These are phyloP conservation scores for Lysiphlebus fabarum DNA, from an alignment of 1,140 invertebrate genomes.

Conservation along the genomic window DNA sequence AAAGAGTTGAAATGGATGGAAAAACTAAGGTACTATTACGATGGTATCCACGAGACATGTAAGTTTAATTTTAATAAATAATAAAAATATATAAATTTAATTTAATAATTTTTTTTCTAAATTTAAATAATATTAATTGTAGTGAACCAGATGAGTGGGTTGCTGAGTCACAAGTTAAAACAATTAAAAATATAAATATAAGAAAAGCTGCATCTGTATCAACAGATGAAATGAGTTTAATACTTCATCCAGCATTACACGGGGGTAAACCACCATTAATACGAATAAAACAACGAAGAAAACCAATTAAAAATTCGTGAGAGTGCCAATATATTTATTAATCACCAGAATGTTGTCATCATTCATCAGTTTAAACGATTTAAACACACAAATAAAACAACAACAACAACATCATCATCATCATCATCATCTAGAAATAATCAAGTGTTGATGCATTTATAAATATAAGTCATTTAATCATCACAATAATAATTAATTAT, in stretches of 20 bases:
- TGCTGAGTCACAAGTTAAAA: slow-evolving; percentile 57
- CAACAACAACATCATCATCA: no score
- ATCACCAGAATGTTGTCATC: background rate
- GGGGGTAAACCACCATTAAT: slow-evolving; percentile 28
- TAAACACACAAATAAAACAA: background rate
- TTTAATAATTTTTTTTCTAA: slow-evolving; percentile 13
- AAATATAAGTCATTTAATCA: no score
- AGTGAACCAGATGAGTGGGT: slow-evolving; percentile 66
- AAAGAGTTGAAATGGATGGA: slow-evolving; percentile 61
- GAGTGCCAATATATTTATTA: slow-evolving; percentile 25
- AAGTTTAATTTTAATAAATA: slow-evolving; percentile 46
- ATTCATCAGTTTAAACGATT: background rate
- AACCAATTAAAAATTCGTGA: slow-evolving; percentile 47
- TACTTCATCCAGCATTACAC: slow-evolving; percentile 45
- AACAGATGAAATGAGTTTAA: slow-evolving; percentile 44
- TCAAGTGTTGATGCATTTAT: no score
- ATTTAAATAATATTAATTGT: slow-evolving; percentile 19
- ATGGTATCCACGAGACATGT: slow-evolving; percentile 70
- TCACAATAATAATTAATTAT: no score
- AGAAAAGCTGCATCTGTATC: slow-evolving; percentile 49
- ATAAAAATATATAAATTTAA: slow-evolving; percentile 1
- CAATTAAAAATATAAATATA: slow-evolving; percentile 56
- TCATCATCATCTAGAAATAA: no score
- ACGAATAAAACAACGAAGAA: slow-evolving; percentile 46
- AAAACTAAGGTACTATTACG: slow-evolving; percentile 62